Evolutionary conservation across 2,797 vertebrate genomes (phyloP), one percentile per base, ranked within the genome.

Genomic region (Oryzias sinensis): DNA sequence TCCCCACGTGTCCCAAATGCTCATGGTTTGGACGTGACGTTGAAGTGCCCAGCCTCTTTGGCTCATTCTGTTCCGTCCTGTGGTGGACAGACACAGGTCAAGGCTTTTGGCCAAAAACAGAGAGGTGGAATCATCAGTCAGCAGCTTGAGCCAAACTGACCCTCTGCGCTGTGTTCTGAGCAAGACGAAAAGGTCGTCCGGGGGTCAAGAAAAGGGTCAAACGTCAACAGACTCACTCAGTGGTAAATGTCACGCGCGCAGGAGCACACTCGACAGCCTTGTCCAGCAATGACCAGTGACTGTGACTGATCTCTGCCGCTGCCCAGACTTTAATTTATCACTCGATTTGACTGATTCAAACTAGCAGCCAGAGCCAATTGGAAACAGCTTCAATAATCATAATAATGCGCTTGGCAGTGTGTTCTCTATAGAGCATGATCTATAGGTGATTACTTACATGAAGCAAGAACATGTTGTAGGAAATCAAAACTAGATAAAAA

Each of bases 171-270:
- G 54, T 62, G 42, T 61, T 24, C 50, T 0, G 51, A 79, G 86
- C 85, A 85, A 88, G 83, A 86, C 81, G 76, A 41, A 44, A 55
- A 80, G 85, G 86, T 86, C 85, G 76, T 41, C 43, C 57, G 6
- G 6, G 73, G 86, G 83, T 87, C 78, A 72, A 61, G 50, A 72
- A 57, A 22, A 56, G 25, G 82, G 80, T 89, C 77, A 70, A 67
- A 79, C 50, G 79, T 85, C 86, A 83, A 70, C 70, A 73, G 77
- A 73, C 80, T 76, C 73, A 72, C 67, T 73, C 66, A 48, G 86
- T 63, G 68, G 79, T 76, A 79, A 76, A 82, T 74, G 67, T 79
- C 64, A 74, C 44, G 37, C 64, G 51, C 57, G 52, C 65, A 62
- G 22, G 44, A 16, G 24, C 47, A 52, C 52, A 45, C 50, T 27